Percentiles rank a stretch among this genome's conserved stretches.
phyloP scores from a whole-genome alignment of 1,140 invertebrate species.

The Drosophila navojoa region DNA sequence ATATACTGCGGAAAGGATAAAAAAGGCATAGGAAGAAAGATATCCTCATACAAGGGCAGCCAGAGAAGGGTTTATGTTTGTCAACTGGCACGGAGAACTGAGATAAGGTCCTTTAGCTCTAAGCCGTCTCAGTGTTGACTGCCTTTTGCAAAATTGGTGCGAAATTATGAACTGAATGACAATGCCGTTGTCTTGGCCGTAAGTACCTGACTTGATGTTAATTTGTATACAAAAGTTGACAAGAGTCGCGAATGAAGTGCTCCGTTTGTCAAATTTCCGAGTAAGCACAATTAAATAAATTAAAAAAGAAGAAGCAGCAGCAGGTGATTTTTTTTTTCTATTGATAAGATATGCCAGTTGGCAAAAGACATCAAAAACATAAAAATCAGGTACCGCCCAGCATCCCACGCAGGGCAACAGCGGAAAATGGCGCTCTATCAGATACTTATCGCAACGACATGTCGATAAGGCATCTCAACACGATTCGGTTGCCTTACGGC shows the following conservation, averaged over 20 bases:
- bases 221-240: not conserved
- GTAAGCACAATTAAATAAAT: slow-evolving; percentile 65
- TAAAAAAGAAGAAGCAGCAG: slow-evolving; percentile 18
- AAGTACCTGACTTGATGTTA: slow-evolving; percentile 1
- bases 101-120: too few relatives aligned
- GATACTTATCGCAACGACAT: slow-evolving; percentile 16
- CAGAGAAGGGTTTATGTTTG: too few relatives aligned
- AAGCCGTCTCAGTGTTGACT: slow-evolving; percentile 6
- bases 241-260: not conserved
- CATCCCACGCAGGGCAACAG: slow-evolving; percentile 30
- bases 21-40: too few relatives aligned
- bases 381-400: slow-evolving; percentile 23
- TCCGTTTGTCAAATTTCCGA: slow-evolving; percentile 15
- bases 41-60: too few relatives aligned
- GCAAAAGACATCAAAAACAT: slow-evolving; percentile 28
- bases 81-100: too few relatives aligned
- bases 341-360: slow-evolving; percentile 30
- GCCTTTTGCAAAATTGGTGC: slow-evolving; percentile 27
- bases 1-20: too few relatives aligned
- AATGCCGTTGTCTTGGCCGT: not conserved
- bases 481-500: slow-evolving; percentile 27
- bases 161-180: not conserved
- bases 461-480: slow-evolving; percentile 41
- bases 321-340: not conserved
- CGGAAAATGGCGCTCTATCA: not conserved